Evolutionary conservation across 2,113 vertebrate species (phyloP).

Genomic region (Brienomyrus brachyistius): DNA sequence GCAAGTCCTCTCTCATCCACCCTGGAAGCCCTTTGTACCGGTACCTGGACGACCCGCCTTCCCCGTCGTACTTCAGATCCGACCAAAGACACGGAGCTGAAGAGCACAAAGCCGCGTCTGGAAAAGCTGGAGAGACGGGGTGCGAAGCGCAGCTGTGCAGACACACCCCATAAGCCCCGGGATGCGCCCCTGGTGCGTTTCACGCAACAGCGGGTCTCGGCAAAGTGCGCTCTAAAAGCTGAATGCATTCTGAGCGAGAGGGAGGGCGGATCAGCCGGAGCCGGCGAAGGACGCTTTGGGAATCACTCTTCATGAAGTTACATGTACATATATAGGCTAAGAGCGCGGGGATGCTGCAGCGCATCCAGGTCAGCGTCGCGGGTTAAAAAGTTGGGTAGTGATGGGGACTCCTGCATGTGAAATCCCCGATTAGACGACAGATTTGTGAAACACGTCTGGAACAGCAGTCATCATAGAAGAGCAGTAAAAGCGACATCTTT

Average conservation of each 20-base stretch:
- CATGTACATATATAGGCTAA: not conserved
- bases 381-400: not conserved
- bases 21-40: not conserved
- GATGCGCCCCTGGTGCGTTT: not conserved
- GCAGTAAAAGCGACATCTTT: not conserved
- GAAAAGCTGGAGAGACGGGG: not conserved
- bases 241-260: not conserved
- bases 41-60: not conserved
- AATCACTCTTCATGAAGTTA: not conserved
- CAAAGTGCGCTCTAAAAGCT: not conserved
- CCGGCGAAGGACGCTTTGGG: not conserved
- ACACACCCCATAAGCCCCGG: not conserved
- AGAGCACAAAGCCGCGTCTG: not conserved
- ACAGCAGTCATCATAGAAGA: not conserved
- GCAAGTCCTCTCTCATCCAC: not conserved
- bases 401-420: not conserved
- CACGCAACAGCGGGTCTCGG: not conserved
- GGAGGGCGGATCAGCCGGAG: not conserved
- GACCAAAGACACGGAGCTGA: not conserved
- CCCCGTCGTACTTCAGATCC: not conserved
- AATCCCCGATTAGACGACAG: not conserved
- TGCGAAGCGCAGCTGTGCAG: not conserved
- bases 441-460: not conserved
- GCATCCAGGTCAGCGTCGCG: not conserved
- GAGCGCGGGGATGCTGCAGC: not conserved